A percentile compares a stretch with the other conserved stretches of the same genome.
These are phyloP conservation scores for Euclidia mi DNA, from an alignment of 2,888 invertebrate genomes.

Conservation along the genomic window DNA sequence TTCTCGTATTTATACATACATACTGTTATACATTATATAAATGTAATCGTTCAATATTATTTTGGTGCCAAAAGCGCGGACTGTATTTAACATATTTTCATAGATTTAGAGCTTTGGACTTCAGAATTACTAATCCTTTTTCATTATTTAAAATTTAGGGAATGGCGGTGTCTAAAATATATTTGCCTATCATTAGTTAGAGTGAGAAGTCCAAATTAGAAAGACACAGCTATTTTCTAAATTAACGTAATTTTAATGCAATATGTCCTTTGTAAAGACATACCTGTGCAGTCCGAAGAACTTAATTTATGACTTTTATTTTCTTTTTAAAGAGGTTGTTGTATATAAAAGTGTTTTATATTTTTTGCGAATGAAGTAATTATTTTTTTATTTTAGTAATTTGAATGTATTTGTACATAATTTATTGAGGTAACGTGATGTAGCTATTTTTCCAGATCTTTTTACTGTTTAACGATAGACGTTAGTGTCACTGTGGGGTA, in stretches of 20 bases:
- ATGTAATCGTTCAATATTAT: constrained; percentile 51
- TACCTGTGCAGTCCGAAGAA: constrained; percentile 19
- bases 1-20: constrained; percentile 28
- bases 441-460: constrained; percentile 50
- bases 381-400: constrained; percentile 36
- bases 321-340: constrained; percentile 43
- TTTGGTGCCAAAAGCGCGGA: constrained; percentile 67
- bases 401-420: constrained; percentile 41
- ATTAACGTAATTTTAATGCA: no score
- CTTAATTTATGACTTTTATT: constrained; percentile 19
- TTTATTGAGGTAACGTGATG: constrained; percentile 36
- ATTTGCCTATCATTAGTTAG: no score
- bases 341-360: constrained; percentile 35
- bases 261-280: no score
- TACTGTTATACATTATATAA: constrained; percentile 22
- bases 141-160: background rate
- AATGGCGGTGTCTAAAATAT: no score
- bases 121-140: constrained; percentile 5
- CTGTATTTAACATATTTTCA: constrained; percentile 37
- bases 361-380: constrained; percentile 34
- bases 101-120: constrained; percentile 24
- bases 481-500: constrained; percentile 18
- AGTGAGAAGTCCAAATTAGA: no score
- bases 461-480: constrained; percentile 41
- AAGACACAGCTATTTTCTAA: no score